Evolutionary conservation across 2,888 invertebrate genomes (phyloP), one percentile per base, ranked within the genome.

Genomic region (Beris morrisii): DNA sequence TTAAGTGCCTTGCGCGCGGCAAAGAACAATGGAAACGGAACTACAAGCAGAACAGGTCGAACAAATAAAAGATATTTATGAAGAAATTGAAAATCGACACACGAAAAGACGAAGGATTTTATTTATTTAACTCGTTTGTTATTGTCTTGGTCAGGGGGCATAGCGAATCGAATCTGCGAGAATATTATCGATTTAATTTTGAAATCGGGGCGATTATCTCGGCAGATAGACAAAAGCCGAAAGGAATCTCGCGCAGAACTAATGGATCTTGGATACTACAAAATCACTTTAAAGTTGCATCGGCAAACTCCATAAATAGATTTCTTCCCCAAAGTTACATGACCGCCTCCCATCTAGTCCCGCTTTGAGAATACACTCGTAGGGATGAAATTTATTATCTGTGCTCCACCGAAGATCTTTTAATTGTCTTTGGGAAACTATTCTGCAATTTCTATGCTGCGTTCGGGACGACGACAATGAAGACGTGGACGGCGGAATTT

Each of bases 11-110:
- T 38, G 38, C 38, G 38, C 38, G 38, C 38, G 38, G 38, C 38
- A 38, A 5, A 38, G 38, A 38, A 38, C 38, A 38, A 38, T 38
- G 38, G 38, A 38, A 5, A 7, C 7, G 38, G 9, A 38, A 38
- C 38, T 38, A 38, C 38, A 9, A 9, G 38, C 38, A 38, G 9
- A 38, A 38, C 38, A 38, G 9, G 22, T 22, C 5, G 9, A 38
- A 38, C 9, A 38, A 38, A 38, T 38, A 38, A 38, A n/a, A 56
- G 32, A 56, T 52, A 52, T 61, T 61, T 61, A 52, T 61, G 52
- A 61, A 52, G 61, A 61, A 61, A 61, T 61, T 61, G 52, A 61
- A 61, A 52, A 52, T 61, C 50, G 52, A 61, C 61, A 52, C 52
- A 61, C 43, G 50, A 43, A 61, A 52, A 48, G 48, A 44, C 46